Percentiles rank a stretch among this genome's conserved stretches.
phyloP scores from a whole-genome alignment of 2,888 invertebrate genomes.

The Corbicula japonica region DNA sequence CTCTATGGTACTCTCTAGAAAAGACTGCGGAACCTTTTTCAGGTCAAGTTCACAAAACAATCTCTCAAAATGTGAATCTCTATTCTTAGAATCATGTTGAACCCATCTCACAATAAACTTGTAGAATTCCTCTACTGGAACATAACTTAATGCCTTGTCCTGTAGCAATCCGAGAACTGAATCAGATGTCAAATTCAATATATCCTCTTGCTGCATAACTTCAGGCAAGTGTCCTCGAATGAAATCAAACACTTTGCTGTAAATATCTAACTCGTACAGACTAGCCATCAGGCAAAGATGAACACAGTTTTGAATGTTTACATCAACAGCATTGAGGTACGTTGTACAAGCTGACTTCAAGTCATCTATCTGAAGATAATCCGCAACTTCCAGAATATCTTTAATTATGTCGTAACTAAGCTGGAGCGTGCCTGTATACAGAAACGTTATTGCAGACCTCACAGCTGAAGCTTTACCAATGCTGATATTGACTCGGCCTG shows the following conservation, averaged over 20 bases:
- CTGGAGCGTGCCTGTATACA: conserved; percentile 73
- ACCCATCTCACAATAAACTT: conserved; percentile 76
- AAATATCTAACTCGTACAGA: conserved; percentile 77
- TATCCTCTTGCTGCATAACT: conserved; percentile 72
- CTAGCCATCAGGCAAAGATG: conserved; percentile 73
- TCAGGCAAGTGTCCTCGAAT: conserved; percentile 75
- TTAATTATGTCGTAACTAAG: conserved; percentile 66
- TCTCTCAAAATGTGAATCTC: conserved; percentile 66
- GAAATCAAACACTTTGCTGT: conserved; percentile 69
- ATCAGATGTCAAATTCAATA: conserved; percentile 73
- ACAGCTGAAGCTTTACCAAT: conserved; percentile 71
- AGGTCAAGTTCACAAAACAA: conserved; percentile 75
- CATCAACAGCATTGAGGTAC: conserved; percentile 65
- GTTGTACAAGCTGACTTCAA: conserved; percentile 72
- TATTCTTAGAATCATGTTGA: conserved; percentile 63
- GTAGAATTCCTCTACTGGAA: conserved; percentile 73
- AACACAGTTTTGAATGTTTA: conserved; percentile 75
- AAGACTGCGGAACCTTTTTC: conserved; percentile 55
- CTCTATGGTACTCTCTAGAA: conserved; percentile 69
- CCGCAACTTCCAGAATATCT: conserved; percentile 76
- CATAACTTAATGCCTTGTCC: conserved; percentile 74
- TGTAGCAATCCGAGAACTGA: conserved; percentile 72
- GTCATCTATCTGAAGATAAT: conserved; percentile 78
- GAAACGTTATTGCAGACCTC: conserved; percentile 73
- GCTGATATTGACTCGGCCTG: conserved; percentile 71